Conservation (phyloP, 2,888 invertebrate genomes). For the Apocheima hispidaria region DNA sequence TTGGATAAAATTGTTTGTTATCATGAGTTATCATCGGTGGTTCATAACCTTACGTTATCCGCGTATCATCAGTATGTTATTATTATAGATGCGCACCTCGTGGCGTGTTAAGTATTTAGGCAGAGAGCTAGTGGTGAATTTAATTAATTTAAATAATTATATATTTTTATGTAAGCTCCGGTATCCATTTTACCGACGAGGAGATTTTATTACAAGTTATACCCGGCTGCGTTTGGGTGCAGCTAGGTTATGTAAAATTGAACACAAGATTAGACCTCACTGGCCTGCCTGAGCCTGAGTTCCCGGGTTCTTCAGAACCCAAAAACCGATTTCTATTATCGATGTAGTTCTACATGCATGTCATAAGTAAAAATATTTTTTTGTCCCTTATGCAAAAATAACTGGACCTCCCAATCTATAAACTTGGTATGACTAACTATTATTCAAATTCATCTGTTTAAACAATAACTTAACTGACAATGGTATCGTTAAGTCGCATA, state of each 20-base stretch:
- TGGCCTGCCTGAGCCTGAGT: too few species aligned
- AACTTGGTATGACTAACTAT: conserved; percentile 20
- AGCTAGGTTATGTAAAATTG: too few species aligned
- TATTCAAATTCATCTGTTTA: conserved; percentile 38
- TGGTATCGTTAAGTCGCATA: conserved; percentile 36
- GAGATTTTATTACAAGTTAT: too few species aligned
- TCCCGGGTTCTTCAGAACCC: too few species aligned
- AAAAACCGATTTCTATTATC: too few species aligned
- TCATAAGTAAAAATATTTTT: too few species aligned
- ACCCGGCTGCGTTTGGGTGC: too few species aligned
- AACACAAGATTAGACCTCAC: too few species aligned
- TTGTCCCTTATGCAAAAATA: neutral
- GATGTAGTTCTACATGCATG: too few species aligned
- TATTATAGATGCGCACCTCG: neutral
- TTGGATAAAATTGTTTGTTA: conserved; percentile 9
- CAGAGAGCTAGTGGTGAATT: conserved; percentile 1
- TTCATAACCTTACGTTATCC: conserved; percentile 16
- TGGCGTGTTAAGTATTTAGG: conserved; percentile 4
- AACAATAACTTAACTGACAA: conserved; percentile 34
- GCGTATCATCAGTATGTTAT: conserved; percentile 20
- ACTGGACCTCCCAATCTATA: conserved; percentile 2
- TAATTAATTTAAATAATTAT: neutral
- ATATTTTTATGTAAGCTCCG: too few species aligned
- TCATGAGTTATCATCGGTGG: conserved; percentile 4
- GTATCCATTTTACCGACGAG: too few species aligned